Conservation (phyloP, 2,113 vertebrate genomes). For the Paradisaea rubra region DNA sequence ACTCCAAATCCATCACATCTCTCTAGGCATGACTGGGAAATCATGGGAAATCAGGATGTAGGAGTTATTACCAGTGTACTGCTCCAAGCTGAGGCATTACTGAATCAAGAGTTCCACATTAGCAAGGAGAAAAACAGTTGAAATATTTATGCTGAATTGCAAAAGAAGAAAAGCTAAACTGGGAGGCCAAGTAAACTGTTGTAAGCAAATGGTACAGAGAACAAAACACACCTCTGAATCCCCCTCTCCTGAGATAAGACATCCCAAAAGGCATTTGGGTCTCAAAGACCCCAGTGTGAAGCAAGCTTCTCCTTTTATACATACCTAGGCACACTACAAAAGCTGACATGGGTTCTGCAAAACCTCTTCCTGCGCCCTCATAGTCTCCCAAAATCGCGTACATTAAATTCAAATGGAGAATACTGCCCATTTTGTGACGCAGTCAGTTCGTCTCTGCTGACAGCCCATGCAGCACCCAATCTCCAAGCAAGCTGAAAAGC, state of each 20-base stretch:
- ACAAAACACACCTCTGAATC: background rate
- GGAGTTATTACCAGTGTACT: background rate
- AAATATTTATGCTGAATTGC: background rate
- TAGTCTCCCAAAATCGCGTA: accelerated
- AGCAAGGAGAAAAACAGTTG: background rate
- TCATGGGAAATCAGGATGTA: background rate
- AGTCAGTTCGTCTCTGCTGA: background rate
- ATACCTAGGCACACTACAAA: background rate
- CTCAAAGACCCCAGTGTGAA: accelerated
- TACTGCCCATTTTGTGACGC: background rate
- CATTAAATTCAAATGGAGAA: background rate
- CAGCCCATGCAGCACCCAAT: background rate
- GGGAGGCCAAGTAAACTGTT: background rate
- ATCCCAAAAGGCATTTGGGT: background rate
- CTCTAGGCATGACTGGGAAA: background rate
- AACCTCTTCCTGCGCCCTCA: background rate
- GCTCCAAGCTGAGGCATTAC: background rate
- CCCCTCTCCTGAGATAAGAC: background rate
- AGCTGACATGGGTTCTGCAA: background rate
- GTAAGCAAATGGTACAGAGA: background rate
- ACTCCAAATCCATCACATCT: background rate
- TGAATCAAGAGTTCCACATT: background rate
- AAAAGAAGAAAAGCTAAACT: background rate
- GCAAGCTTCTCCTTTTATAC: background rate
- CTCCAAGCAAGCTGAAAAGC: background rate